Conservation (phyloP, 2,888 invertebrate species). For the Calameuta idolon region DNA sequence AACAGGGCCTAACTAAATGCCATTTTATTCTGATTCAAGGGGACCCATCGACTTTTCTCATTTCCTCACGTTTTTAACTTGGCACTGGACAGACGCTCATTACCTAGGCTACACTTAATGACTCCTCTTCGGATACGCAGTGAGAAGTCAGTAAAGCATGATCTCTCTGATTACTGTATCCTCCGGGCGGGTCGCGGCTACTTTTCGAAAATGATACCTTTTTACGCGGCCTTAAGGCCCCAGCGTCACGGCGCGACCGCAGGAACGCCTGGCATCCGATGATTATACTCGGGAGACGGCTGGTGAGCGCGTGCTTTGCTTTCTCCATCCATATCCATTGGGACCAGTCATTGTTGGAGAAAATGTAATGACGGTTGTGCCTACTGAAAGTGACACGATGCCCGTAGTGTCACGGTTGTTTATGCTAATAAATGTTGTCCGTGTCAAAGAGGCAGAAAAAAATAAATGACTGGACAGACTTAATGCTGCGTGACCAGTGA, state of each 20-base stretch:
- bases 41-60: not conserved
- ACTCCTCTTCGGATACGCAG: not conserved
- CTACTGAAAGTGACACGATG: not conserved
- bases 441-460: not conserved
- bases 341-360: not conserved
- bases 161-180: not conserved
- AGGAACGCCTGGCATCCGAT: constrained; percentile 45
- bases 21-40: constrained; percentile 22
- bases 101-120: not conserved
- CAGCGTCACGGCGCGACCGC: constrained; percentile 29
- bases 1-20: constrained; percentile 62
- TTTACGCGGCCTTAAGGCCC: constrained; percentile 36
- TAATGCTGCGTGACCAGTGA: not conserved
- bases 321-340: not conserved
- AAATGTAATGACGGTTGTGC: not conserved
- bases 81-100: not conserved
- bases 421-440: not conserved
- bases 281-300: constrained; percentile 32
- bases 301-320: not conserved
- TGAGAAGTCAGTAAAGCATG: not conserved
- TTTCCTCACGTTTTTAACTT: not conserved
- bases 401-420: not conserved
- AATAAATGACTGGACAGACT: not conserved
- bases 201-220: constrained; percentile 41
- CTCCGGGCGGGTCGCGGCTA: not conserved